Conservation (phyloP, 2,888 invertebrate species). For the Campaea margaritaria region DNA sequence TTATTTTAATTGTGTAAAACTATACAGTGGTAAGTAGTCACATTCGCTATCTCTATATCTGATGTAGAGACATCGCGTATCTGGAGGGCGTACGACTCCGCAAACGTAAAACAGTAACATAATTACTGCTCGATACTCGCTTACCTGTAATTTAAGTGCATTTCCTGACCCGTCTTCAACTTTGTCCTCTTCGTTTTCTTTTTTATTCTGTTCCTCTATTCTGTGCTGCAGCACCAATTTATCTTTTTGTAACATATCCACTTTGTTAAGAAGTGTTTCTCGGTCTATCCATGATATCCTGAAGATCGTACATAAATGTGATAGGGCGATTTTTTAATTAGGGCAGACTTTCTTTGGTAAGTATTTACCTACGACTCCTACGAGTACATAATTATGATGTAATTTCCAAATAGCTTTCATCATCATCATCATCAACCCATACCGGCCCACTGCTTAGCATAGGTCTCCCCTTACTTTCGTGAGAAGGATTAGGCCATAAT, state of each 20-base stretch:
- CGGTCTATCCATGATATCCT: constrained; percentile 77
- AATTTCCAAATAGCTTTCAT: too few relatives aligned
- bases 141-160: constrained; percentile 53
- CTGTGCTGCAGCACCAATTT: constrained; percentile 64
- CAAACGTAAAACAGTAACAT: too few relatives aligned
- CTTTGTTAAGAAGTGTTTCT: constrained; percentile 64
- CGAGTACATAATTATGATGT: too few relatives aligned
- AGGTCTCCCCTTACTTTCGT: background rate
- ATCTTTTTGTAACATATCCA: constrained; percentile 70
- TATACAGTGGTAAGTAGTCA: too few relatives aligned
- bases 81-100: too few relatives aligned
- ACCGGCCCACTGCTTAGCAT: background rate
- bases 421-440: background rate
- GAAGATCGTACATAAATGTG: background rate
- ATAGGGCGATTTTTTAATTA: too few relatives aligned
- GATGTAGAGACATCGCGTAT: too few relatives aligned
- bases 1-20: too few relatives aligned
- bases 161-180: constrained; percentile 32
- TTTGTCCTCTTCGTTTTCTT: constrained; percentile 49
- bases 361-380: too few relatives aligned
- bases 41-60: too few relatives aligned
- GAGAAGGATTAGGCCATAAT: too few relatives aligned
- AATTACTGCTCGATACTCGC: background rate
- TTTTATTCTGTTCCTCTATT: constrained; percentile 57
- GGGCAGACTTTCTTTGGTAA: too few relatives aligned